phyloP scores from a whole-genome alignment of 2,797 vertebrate species.

The Chelonia mydas region DNA sequence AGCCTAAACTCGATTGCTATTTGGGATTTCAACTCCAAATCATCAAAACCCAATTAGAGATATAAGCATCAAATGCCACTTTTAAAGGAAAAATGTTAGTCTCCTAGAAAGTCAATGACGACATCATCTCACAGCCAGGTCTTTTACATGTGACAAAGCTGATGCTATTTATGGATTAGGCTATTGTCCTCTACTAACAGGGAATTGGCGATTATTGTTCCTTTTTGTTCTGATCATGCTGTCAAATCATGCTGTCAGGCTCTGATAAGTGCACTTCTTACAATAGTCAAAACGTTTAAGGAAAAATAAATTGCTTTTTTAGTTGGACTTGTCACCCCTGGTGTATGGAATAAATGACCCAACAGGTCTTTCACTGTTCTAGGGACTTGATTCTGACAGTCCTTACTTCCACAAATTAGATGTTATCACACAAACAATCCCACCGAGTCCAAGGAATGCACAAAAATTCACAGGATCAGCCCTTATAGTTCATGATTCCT shows the following conservation, averaged over 20 bases:
- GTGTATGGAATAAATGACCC: neutral
- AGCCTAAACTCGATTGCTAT: neutral
- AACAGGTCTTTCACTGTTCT: neutral
- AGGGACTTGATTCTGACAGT: neutral
- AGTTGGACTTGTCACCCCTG: neutral
- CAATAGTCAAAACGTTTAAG: neutral
- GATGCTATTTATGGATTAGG: neutral
- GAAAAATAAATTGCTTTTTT: neutral
- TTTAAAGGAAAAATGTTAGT: neutral
- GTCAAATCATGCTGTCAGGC: neutral
- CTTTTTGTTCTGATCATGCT: neutral
- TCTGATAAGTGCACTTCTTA: neutral
- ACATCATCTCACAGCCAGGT: neutral
- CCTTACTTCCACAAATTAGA: neutral
- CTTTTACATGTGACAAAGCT: neutral
- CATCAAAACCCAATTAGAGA: neutral
- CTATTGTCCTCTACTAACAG: neutral
- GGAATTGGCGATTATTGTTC: neutral
- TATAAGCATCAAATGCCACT: neutral
- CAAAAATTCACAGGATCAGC: neutral
- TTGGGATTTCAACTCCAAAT: neutral
- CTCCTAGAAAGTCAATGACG: neutral
- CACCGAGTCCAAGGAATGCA: accelerated
- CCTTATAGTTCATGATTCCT: accelerated
- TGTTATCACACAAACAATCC: accelerated